Evolutionary conservation across 2,888 invertebrate species (phyloP), one percentile per base, ranked within the genome.

Genomic region (Stenodera caucasica): DNA sequence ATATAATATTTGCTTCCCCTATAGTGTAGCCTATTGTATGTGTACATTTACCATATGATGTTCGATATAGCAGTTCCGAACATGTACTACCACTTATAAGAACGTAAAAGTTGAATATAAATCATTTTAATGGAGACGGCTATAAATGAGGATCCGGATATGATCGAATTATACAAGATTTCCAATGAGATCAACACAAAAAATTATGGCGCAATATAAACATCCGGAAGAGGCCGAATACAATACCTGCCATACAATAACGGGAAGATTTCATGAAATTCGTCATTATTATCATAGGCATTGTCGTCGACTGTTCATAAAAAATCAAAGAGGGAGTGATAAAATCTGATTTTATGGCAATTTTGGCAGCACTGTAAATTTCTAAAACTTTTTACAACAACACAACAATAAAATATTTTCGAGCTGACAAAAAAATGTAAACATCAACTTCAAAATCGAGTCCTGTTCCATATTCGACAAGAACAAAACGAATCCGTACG

Each of bases 11-110:
- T 75, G 68, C 67, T 72, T 69, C 74, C 73, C 74, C 70, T 71
- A 66, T 61, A 67, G 45, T 60, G 55, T 57, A 35, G 67, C 63
- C 67, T 70, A 70, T 73, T 73, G 73, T 75, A 14, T 40, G 75
- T 75, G 74, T 76, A 77, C 77, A 75, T 78, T 77, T 75, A 76
- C 77, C 77, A 77, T 77, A 78, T 78, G 78, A 77, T 78, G 73
- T 76, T 75, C 72, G 56, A 66, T 69, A 65, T n/a, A n/a, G n/a
- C 63, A 64, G 66, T 64, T 60, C 57, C 23, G 56, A 61, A 63
- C 59, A 63, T 59, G 63, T 57, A 63, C 56, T 40, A 51, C 40
- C 58, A 56, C 53, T 55, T 58, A 56, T 49, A 49, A 55, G 56
- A 55, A 45, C 15, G 58, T 52, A 40, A 33, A 55, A 49, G 29